These are phyloP conservation scores for Vidua chalybeata DNA, from an alignment of 2,113 vertebrate species.

Conservation along the genomic window DNA sequence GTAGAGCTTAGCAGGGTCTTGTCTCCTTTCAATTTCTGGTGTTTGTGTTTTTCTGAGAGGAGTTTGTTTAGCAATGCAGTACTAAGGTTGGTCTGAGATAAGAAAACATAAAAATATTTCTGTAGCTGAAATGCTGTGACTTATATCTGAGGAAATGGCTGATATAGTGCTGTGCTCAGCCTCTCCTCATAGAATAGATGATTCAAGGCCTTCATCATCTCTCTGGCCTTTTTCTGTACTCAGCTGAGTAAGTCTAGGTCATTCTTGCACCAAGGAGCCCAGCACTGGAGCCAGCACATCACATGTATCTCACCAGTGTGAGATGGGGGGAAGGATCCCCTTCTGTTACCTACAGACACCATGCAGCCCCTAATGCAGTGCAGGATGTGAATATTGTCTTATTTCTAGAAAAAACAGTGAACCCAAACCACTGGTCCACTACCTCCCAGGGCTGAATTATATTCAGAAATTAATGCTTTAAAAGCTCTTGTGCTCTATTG, in stretches of 20 bases:
- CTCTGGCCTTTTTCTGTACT: neutral
- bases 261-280: neutral
- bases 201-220: neutral
- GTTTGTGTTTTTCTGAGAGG: neutral
- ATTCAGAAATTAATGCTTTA: neutral
- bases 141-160: neutral
- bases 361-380: neutral
- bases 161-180: neutral
- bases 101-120: neutral
- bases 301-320: neutral
- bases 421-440: neutral
- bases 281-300: neutral
- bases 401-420: neutral
- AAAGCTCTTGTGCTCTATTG: neutral
- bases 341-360: neutral
- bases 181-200: neutral
- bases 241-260: neutral
- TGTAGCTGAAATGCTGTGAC: neutral
- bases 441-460: neutral
- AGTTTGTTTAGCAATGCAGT: neutral
- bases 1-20: neutral
- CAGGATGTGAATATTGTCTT: neutral
- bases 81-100: neutral
- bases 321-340: neutral
- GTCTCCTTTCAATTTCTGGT: neutral